These are phyloP conservation scores for Valencia hispanica DNA, from an alignment of 2,797 vertebrate genomes.

Conservation along the genomic window DNA sequence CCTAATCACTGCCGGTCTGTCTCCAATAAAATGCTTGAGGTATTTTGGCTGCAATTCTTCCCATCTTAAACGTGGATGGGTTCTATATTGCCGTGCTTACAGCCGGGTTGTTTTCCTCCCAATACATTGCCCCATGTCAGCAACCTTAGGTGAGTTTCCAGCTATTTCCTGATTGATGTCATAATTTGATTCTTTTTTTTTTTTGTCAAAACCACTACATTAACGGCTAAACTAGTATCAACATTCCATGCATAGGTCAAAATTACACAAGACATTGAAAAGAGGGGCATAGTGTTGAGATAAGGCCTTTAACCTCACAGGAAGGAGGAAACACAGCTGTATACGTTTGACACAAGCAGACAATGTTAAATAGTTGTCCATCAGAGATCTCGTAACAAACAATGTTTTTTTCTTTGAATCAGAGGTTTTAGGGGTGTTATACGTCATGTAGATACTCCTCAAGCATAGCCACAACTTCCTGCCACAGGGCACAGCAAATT, in stretches of 20 bases:
- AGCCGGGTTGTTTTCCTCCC: not conserved
- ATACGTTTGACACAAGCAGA: not conserved
- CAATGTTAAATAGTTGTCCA: not conserved
- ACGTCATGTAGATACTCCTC: conserved; percentile 7
- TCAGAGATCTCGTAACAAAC: not conserved
- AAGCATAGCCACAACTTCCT: conserved; percentile 34
- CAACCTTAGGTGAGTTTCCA: too few species aligned
- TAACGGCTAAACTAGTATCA: not conserved
- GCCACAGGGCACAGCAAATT: conserved; percentile 21
- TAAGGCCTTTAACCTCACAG: not conserved
- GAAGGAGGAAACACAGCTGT: not conserved
- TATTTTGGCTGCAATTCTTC: not conserved
- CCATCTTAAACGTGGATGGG: not conserved
- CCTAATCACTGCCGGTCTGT: too few species aligned
- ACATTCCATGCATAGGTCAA: not conserved
- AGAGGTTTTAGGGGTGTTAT: not conserved
- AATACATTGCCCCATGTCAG: not conserved
- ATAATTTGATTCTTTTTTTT: not conserved
- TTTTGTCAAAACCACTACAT: not conserved
- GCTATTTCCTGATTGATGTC: too few species aligned
- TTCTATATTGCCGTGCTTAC: not conserved
- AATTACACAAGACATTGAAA: not conserved
- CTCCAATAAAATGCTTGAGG: too few species aligned
- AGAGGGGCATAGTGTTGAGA: not conserved
- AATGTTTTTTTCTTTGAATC: not conserved